Base-by-base conservation (phyloP, 2,797 vertebrate species). In the Semotilus atromaculatus region DNA sequence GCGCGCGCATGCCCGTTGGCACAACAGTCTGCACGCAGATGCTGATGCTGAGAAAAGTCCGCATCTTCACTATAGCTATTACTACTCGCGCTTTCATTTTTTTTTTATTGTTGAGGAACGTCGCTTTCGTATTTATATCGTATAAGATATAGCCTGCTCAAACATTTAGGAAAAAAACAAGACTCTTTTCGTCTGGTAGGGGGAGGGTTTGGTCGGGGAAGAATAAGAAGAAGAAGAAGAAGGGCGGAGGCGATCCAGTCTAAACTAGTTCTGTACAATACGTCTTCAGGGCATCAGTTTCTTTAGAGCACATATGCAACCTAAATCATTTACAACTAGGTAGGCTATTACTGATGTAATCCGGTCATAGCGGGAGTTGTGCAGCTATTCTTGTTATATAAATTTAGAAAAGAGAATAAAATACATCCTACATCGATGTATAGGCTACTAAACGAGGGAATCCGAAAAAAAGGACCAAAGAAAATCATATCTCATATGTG, bases 241-340 rank as follows among this genome's bases (percentile, higher is more conserved):
- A 82, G 72, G 77, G 66, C 34, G 43, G 72, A 76, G 90, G 91
- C 73, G 89, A 95, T 93, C 94, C 93, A 92, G 94, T 95, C 93
- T 90, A 90, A 94, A 94, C 94, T 94, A 93, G 95, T 94, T 94
- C 87, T 89, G 89, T 90, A 75, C 85, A 89, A 88, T 84, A 86
- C 71, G 53, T 48, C 19, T 64, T 74, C 40, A 18, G 21, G 40
- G 21, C 70, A 51, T 74, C 80, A 34, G 26, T 62, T 43, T 31
- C 34, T 72, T 13, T 13, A 36, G 8, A 60, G 11, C 1, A 3
- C 21, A 36, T 14, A 1, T 21, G 36, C 36, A 60, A 3, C 29
- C n/a, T 43, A 48, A 73, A 4, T 21, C 53, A 31, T 48, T 34
- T 45, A 72, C 7, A 72, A 16, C 53, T n/a, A 11, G 45, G n/a